A percentile compares a stretch with the other conserved stretches of the same genome.
Evolutionary conservation across 1,140 invertebrate species (phyloP).

Genomic region (Heliothis virescens): DNA sequence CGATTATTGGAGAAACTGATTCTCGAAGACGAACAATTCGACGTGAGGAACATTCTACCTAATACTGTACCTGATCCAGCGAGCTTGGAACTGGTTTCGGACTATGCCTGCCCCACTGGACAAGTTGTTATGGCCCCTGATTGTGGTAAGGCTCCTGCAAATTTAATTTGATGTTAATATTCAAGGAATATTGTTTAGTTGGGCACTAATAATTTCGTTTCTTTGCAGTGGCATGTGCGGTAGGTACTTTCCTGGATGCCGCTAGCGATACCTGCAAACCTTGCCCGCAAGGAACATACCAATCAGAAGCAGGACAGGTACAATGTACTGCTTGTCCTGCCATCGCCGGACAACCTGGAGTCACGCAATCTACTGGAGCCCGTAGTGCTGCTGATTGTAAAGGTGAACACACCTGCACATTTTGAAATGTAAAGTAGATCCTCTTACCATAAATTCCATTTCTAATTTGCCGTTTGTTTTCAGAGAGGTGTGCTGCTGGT

Average conservation of each 20-base stretch:
- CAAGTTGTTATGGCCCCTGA: conserved; percentile 97
- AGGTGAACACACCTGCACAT: conserved; percentile 76
- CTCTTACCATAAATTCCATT: background rate
- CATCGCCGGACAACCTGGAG: conserved; percentile 94
- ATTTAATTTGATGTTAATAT: no score
- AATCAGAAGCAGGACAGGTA: conserved; percentile 96
- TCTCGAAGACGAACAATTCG: conserved; percentile 96
- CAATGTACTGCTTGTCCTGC: conserved; percentile 95
- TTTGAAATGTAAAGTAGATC: background rate
- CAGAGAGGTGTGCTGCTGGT: conserved; percentile 95
- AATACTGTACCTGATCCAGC: conserved; percentile 97
- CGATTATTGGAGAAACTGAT: conserved; percentile 94
- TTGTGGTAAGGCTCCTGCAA: conserved; percentile 89
- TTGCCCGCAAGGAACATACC: conserved; percentile 96
- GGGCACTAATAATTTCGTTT: conserved; percentile 11
- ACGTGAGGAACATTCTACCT: conserved; percentile 96
- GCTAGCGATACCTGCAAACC: conserved; percentile 92
- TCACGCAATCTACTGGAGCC: conserved; percentile 94
- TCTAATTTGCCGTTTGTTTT: conserved; percentile 49
- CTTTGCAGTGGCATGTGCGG: conserved; percentile 95
- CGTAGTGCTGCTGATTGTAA: conserved; percentile 96
- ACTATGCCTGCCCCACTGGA: conserved; percentile 96
- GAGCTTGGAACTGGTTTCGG: conserved; percentile 93
- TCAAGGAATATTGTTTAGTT: background rate
- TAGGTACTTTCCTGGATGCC: conserved; percentile 95